phyloP scores from a whole-genome alignment of 2,797 vertebrate species.

The Eutrigla gurnardus region DNA sequence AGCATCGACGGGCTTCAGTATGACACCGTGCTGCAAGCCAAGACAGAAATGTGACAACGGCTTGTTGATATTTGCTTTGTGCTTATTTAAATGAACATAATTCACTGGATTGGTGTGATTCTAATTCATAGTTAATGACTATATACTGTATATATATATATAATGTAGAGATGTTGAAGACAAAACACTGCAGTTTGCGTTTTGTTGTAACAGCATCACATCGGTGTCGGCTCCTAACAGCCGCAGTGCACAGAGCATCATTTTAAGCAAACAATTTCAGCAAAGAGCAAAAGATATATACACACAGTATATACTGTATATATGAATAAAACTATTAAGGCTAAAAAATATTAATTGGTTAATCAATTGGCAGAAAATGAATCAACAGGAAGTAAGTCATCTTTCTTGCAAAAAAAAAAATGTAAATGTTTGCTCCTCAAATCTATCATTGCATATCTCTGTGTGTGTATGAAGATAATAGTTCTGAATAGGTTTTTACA shows the following conservation, averaged over 20 bases:
- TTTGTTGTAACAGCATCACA: background rate
- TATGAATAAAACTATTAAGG: too few relatives aligned
- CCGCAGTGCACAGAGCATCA: background rate
- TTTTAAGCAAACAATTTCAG: background rate
- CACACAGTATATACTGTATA: too few relatives aligned
- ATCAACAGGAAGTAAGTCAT: background rate
- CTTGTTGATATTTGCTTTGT: constrained; percentile 39
- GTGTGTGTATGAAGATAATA: background rate
- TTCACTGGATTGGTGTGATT: background rate
- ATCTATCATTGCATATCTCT: background rate
- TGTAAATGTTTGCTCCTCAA: too few relatives aligned
- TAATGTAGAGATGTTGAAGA: background rate
- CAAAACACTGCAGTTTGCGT: background rate
- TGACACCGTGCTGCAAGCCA: constrained; percentile 37
- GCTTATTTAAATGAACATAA: constrained; percentile 2
- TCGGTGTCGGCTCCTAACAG: background rate
- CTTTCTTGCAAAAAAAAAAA: background rate
- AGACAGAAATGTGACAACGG: constrained; percentile 45
- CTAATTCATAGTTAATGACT: background rate
- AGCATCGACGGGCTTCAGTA: constrained; percentile 44
- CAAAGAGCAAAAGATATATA: background rate
- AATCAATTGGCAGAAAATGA: background rate
- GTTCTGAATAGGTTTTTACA: background rate
- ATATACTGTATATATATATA: background rate
- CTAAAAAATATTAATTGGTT: background rate